Conservation (phyloP, 2,888 invertebrate genomes). For the Rhagonycha fulva region DNA sequence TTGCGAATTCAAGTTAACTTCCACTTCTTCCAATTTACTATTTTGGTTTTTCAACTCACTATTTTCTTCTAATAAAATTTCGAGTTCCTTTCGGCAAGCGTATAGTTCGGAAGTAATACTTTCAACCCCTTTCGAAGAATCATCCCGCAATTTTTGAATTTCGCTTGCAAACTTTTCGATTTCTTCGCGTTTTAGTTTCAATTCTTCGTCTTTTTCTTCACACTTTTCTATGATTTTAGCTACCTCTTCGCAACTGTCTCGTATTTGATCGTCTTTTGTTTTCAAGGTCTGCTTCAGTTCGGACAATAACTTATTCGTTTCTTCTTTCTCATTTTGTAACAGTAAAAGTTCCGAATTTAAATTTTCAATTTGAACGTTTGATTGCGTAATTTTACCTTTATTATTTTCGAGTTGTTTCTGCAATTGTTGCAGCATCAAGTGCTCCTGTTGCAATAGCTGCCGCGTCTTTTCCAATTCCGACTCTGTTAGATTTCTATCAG, state of each 20-base stretch:
- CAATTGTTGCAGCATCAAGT: background rate
- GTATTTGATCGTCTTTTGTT: background rate
- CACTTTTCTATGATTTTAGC: background rate
- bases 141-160: constrained; percentile 1
- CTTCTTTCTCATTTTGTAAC: background rate
- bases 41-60: background rate
- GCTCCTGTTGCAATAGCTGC: background rate
- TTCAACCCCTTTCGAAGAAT: background rate
- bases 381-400: background rate
- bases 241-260: background rate
- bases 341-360: constrained; percentile 13
- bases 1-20: background rate
- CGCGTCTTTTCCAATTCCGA: background rate
- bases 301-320: background rate
- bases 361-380: constrained; percentile 35
- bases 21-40: background rate
- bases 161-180: background rate
- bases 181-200: background rate
- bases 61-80: background rate
- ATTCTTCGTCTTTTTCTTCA: background rate
- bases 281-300: background rate
- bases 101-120: background rate
- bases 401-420: background rate
- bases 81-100: background rate
- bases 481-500: constrained; percentile 31